Evolutionary conservation across 1,140 invertebrate species (phyloP).

Genomic region (Homarus americanus): DNA sequence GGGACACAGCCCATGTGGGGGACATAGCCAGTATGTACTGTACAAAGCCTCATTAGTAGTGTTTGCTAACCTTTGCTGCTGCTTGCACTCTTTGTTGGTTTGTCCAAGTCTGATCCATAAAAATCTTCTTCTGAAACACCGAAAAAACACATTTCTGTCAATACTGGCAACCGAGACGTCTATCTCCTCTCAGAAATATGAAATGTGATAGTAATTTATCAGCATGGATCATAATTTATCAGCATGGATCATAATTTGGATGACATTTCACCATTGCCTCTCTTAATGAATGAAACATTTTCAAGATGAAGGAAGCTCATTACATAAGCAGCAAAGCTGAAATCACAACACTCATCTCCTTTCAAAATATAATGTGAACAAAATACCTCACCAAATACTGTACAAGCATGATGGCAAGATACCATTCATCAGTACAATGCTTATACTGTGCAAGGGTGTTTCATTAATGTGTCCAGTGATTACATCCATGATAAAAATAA

Average conservation of each 20-base stretch:
- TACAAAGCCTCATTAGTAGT: conserved; percentile 9
- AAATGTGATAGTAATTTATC: conserved; percentile 8
- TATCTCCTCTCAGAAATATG: conserved; percentile 12
- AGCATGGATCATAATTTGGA: conserved; percentile 17
- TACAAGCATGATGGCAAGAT: neutral
- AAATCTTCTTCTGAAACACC: conserved; percentile 49
- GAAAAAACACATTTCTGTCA: conserved; percentile 33
- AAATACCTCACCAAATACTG: neutral
- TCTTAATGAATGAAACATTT: neutral
- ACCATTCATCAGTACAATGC: neutral
- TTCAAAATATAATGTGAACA: neutral
- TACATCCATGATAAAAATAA: neutral
- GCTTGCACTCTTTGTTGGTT: conserved; percentile 43
- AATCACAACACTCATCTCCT: neutral
- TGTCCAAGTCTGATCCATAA: conserved; percentile 50
- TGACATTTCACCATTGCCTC: neutral
- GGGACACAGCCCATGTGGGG: neutral
- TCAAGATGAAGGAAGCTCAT: neutral
- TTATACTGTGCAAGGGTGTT: neutral
- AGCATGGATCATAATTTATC: conserved; percentile 19
- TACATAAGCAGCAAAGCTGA: neutral
- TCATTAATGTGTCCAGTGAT: neutral
- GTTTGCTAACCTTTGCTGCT: conserved; percentile 45
- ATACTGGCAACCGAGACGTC: neutral
- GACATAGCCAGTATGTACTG: neutral